These are phyloP conservation scores for Paratilapia polleni DNA, from an alignment of 2,113 vertebrate species.

Conservation along the genomic window DNA sequence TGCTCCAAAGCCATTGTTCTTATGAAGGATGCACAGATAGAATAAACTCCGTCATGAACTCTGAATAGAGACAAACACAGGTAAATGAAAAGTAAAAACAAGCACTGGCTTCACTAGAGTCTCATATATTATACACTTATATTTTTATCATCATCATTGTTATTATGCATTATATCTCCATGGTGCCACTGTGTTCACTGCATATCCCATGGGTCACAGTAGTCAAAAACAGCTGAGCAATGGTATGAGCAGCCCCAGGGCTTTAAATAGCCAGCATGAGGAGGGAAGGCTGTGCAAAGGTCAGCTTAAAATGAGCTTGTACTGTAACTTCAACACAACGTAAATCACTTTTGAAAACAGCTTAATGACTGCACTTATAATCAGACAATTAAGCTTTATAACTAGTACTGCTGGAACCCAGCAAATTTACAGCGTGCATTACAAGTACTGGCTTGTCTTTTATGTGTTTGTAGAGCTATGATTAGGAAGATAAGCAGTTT, in stretches of 20 bases:
- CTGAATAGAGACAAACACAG: not conserved
- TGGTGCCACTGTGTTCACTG: slow-evolving; percentile 17
- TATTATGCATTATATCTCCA: not conserved
- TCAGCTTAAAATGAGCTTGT: slow-evolving; percentile 51
- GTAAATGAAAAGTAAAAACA: not conserved
- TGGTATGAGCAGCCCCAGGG: slow-evolving; percentile 28
- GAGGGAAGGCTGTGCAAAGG: slow-evolving; percentile 80
- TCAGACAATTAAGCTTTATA: not conserved
- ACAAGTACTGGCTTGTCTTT: not conserved
- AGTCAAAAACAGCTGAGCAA: slow-evolving; percentile 73
- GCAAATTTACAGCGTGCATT: not conserved
- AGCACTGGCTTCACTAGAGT: not conserved
- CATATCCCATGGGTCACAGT: slow-evolving; percentile 55
- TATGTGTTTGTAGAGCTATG: not conserved
- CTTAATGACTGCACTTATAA: not conserved
- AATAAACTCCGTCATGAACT: not conserved
- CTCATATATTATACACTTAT: not conserved
- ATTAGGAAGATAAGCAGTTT: not conserved
- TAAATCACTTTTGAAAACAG: slow-evolving; percentile 24
- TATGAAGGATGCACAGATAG: not conserved
- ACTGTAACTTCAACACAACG: slow-evolving; percentile 20
- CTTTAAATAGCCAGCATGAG: slow-evolving; percentile 77
- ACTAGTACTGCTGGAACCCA: not conserved
- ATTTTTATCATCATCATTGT: not conserved
- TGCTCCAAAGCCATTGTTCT: not conserved